phyloP scores from a whole-genome alignment of 2,888 invertebrate species.

The Prostheceraeus crozeri region DNA sequence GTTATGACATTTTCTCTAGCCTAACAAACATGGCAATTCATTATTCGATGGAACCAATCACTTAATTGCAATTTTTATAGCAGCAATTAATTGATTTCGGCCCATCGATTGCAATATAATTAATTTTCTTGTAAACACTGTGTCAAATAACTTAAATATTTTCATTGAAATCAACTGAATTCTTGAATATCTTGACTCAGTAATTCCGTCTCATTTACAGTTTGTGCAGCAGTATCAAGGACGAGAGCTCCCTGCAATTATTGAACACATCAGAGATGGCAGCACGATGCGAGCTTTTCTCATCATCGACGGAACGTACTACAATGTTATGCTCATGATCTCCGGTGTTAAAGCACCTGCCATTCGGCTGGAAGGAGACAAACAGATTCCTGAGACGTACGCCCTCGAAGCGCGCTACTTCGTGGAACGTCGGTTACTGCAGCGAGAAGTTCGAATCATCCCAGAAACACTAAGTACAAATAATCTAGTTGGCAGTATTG shows the following conservation, averaged over 20 bases:
- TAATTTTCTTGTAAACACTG: too few species aligned
- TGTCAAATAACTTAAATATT: too few species aligned
- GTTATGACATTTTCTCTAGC: too few species aligned
- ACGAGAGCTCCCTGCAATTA: constrained; percentile 80
- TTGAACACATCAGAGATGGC: constrained; percentile 94
- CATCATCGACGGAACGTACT: constrained; percentile 61
- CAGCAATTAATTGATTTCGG: too few species aligned
- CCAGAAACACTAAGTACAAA: constrained; percentile 71
- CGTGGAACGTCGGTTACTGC: constrained; percentile 79
- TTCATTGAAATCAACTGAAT: too few species aligned
- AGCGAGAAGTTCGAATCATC: constrained; percentile 68
- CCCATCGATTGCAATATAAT: too few species aligned
- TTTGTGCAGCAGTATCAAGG: constrained; percentile 74
- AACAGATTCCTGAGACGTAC: constrained; percentile 59
- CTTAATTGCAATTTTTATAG: too few species aligned
- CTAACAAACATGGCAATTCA: too few species aligned
- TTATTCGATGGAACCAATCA: too few species aligned
- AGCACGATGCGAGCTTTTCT: constrained; percentile 85
- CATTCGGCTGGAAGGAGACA: constrained; percentile 30
- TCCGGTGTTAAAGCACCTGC: constrained; percentile 67
- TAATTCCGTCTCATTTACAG: too few species aligned
- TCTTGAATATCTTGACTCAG: too few species aligned
- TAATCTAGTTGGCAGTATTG: constrained; percentile 76
- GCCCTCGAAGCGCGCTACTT: constrained; percentile 88
- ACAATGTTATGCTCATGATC: constrained; percentile 85